Percentiles rank a stretch among this genome's conserved stretches.
Conservation (phyloP, 2,113 vertebrate genomes). For the Amazona guildingii region DNA sequence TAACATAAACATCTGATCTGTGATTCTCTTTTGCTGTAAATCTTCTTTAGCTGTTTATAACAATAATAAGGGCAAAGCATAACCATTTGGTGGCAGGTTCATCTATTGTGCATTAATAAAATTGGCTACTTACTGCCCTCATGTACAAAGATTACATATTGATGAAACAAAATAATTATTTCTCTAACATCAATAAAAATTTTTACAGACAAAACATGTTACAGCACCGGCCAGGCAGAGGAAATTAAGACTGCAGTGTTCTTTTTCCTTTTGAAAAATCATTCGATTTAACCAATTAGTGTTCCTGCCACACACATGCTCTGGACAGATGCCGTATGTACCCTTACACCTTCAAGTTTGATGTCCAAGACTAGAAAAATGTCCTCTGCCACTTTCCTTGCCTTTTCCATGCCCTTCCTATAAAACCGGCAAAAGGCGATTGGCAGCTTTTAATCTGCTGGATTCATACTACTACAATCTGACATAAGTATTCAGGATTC, state of each 20-base stretch:
- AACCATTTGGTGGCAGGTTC: background rate
- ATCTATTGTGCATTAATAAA: background rate
- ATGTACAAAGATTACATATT: background rate
- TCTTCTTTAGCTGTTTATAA: background rate
- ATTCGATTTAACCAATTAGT: background rate
- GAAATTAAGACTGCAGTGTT: background rate
- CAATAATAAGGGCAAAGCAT: background rate
- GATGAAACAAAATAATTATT: background rate
- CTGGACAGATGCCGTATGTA: background rate
- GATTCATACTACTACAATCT: background rate
- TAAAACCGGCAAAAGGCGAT: background rate
- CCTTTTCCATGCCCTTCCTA: background rate
- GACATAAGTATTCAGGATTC: background rate
- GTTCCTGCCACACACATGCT: background rate
- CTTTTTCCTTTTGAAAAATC: background rate
- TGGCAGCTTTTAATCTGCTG: background rate
- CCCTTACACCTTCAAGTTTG: background rate
- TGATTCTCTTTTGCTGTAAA: background rate
- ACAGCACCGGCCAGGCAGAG: background rate
- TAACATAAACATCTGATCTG: background rate
- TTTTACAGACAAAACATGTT: background rate
- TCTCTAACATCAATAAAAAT: background rate
- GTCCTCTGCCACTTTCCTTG: background rate
- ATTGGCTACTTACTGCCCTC: background rate
- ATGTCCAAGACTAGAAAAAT: background rate